phyloP scores from a whole-genome alignment of 2,888 invertebrate species.

The Pocota personata region DNA sequence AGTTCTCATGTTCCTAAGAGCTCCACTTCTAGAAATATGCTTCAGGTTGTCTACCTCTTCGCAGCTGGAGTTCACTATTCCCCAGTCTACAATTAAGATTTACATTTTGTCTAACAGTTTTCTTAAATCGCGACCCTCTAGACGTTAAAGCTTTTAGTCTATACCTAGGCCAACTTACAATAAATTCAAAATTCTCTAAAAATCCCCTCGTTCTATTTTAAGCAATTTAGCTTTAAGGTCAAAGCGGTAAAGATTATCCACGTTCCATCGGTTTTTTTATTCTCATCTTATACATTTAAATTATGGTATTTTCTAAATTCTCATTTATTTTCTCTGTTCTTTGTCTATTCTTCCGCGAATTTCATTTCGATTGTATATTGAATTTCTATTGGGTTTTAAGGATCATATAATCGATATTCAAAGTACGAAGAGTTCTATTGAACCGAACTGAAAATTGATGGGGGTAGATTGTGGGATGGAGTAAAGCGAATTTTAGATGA shows the following conservation, averaged over 20 bases:
- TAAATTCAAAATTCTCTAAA: no score
- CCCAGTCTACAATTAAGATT: no score
- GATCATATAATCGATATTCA: constrained; percentile 43
- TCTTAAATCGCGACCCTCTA: no score
- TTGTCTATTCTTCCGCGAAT: constrained; percentile 26
- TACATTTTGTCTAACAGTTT: no score
- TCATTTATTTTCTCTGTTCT: not conserved
- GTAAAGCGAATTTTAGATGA: constrained; percentile 23
- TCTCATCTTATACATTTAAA: constrained; percentile 31
- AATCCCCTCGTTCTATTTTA: not conserved
- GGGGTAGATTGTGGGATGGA: not conserved
- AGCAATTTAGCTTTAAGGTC: not conserved
- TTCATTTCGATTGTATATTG: constrained; percentile 49
- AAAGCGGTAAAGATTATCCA: not conserved
- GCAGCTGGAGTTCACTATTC: no score
- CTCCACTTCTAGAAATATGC: no score
- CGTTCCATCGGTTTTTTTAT: not conserved
- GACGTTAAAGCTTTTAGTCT: no score
- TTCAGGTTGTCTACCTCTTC: no score
- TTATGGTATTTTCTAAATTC: constrained; percentile 24
- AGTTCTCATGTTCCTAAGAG: no score
- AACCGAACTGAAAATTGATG: constrained; percentile 14
- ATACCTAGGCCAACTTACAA: no score
- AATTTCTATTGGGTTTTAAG: constrained; percentile 46
- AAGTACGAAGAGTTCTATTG: constrained; percentile 16